These are phyloP conservation scores for Apotomis turbidana DNA, from an alignment of 2,888 invertebrate species.

Conservation along the genomic window DNA sequence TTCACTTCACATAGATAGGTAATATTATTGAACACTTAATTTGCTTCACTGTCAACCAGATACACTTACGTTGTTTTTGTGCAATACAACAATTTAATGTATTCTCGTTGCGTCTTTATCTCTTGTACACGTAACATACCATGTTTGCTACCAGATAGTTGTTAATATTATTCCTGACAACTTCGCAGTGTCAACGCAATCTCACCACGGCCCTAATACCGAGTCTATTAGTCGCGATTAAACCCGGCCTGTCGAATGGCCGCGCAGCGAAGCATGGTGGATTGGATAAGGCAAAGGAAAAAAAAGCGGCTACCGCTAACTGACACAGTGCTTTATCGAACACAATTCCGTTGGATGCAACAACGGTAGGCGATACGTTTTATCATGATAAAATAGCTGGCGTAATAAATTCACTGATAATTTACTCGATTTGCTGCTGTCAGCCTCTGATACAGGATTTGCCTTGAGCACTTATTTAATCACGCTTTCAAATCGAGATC, in stretches of 20 bases:
- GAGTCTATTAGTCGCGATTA: constrained; percentile 54
- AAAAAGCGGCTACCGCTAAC: constrained; percentile 75
- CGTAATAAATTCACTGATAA: constrained; percentile 38
- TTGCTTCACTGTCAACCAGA: too few relatives aligned
- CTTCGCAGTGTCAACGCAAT: constrained; percentile 34
- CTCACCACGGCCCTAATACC: constrained; percentile 42
- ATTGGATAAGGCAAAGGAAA: constrained; percentile 65
- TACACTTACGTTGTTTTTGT: too few relatives aligned
- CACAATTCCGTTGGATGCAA: constrained; percentile 67
- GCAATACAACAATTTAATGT: too few relatives aligned
- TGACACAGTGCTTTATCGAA: constrained; percentile 81
- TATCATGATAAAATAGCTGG: constrained; percentile 33
- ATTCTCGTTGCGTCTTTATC: too few relatives aligned
- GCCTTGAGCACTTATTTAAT: constrained; percentile 27
- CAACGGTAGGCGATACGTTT: constrained; percentile 52
- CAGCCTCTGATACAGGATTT: constrained; percentile 13
- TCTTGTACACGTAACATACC: too few relatives aligned
- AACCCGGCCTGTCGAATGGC: constrained; percentile 63
- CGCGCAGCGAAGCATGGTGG: constrained; percentile 57
- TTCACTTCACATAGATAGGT: not conserved
- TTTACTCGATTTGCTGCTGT: constrained; percentile 23
- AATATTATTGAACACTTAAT: not conserved
- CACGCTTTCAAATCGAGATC: constrained; percentile 34
- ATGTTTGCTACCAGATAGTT: too few relatives aligned
- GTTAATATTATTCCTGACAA: not conserved